Evolutionary conservation across 2,113 vertebrate genomes (phyloP), one percentile per base, ranked within the genome.

Genomic region (Sitta europaea): DNA sequence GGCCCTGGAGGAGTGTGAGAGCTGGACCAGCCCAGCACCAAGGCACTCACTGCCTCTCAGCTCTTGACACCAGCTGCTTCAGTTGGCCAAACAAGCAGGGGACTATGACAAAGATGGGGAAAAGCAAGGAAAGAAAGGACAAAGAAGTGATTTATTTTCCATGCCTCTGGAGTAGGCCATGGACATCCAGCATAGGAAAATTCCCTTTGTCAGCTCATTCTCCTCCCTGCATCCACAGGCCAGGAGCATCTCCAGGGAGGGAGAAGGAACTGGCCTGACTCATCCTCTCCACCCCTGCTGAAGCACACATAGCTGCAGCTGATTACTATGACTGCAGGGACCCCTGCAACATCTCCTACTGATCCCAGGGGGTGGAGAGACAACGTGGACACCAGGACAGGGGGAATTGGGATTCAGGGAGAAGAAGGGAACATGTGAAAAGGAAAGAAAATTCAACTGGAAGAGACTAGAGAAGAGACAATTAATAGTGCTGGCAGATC

Each of bases 321-420:
- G 67, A 58, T 12, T 3, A 3, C 47, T 35, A 71, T 0, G 0
- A 25, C 6, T 35, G 36, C 12, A 4, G 55, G 28, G 62, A 63
- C 5, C 14, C 22, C 68, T 89, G 57, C 7, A 83, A 88, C 5
- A 0, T 8, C 21, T 40, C 61, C 61, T 6, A 10, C 51, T 73
- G 62, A 25, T 43, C 51, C 73, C 67, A 53, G 25, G 36, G 63
- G 14, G 16, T 38, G 24, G 36, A 54, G 19, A 35, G 19, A 77
- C 55, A 42, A 54, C 0, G 0, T 1, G 8, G 42, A n/a, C 38
- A 35, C 20, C 1, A 2, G 21, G 27, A 14, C 25, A 59, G 21
- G 42, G 15, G 38, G 10, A 62, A 28, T 9, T 0, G 1, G n/a
- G 20, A 29, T 66, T n/a, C 72, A 74, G 36, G 58, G 31, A 62